Base-by-base conservation (phyloP, 2,888 invertebrate genomes). In the Digitonthophagus gazella region DNA sequence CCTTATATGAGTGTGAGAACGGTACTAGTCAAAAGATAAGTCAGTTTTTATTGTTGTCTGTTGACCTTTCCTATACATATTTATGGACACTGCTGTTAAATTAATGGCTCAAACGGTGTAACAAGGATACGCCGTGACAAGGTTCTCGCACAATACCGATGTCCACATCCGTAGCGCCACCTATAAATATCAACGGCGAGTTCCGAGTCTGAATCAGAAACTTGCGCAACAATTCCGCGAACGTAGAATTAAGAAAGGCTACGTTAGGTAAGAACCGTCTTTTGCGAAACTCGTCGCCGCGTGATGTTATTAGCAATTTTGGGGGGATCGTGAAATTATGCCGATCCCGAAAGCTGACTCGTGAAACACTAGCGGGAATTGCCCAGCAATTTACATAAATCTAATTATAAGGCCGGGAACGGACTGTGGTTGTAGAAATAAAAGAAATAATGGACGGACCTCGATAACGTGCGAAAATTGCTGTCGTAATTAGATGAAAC, bases 401-500 rank as follows among this genome's bases (percentile, higher is more conserved):
- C 61, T 61, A 61, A 61, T 61, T 61, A 20, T 20, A 61, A 19
- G 61, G 28, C 28, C 11, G 8, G 2, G 28, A 44, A 44, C 28
- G 28, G 28, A 11, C 8, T 16, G 61, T 16, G 19, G 61, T 16
- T 61, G 18, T n/a, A 61, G 20, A 61, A 61, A n/a, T 61, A 20
- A 61, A 61, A 19, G 28, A 19, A 15, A 61, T 20, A 61, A 18
- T 20, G n/a, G 61, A 18, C 18, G 14, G 19, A 19, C 3, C 5
- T 14, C 61, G 61, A 61, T 61, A 61, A 61, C 18, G 61, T 61
- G 61, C 18, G 61, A 61, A 61, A 61, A 61, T 61, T 61, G 61
- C 20, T 16, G 61, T 19, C 18, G 61, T 8, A 61, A 61, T 61
- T 61, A 61, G 61, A 18, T 19, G 28, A 11, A 61, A 20, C 61